Evolutionary conservation across 2,113 vertebrate genomes (phyloP), one percentile per base, ranked within the genome.

Genomic region (Strix aluco): DNA sequence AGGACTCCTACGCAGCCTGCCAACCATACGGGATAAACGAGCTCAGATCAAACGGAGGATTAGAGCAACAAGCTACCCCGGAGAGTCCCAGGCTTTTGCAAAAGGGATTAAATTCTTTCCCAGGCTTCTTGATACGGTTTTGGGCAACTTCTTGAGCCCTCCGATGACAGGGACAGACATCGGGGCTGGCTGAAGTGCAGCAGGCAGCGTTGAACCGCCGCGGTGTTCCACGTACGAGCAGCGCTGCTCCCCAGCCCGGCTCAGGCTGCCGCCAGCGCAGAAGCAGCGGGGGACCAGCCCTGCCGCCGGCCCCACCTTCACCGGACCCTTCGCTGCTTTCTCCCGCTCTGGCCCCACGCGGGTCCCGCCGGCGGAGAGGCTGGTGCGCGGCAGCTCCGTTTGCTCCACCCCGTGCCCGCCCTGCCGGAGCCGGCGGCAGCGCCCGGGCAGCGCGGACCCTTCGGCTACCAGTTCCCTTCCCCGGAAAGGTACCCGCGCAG

Each of bases 61-160:
- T 1, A 38, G 44, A 55, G 62, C 77, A 32, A 15, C 23, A 11
- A 9, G n/a, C n/a, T 4, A 4, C 47, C 17, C 9, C 30, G 10
- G 58, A 16, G 15, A 57, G 26, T 6, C 58, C 58, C 4, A 23
- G 27, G 6, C 29, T 59, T 27, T 10, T 20, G 11, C 4, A 18
- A 23, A 52, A 29, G 14, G 17, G 40, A 38, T 26, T 29, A 1
- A 83, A 22, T 38, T 44, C 10, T 3, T 13, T 23, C 74, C 42
- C 27, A 12, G 36, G 23, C 36, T 61, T 27, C 74, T n/a, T 2
- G 11, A 29, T 4, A 0, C 0, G 32, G 12, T 15, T 29, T 11
- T 10, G n/a, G 63, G 30, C 5, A 40, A 21, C 14, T 22, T 8
- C n/a, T 10, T 0, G 38, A 17, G 77, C 15, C 5, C 15, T 7